Conservation (phyloP, 2,113 vertebrate species). For the Cromileptes altivelis region DNA sequence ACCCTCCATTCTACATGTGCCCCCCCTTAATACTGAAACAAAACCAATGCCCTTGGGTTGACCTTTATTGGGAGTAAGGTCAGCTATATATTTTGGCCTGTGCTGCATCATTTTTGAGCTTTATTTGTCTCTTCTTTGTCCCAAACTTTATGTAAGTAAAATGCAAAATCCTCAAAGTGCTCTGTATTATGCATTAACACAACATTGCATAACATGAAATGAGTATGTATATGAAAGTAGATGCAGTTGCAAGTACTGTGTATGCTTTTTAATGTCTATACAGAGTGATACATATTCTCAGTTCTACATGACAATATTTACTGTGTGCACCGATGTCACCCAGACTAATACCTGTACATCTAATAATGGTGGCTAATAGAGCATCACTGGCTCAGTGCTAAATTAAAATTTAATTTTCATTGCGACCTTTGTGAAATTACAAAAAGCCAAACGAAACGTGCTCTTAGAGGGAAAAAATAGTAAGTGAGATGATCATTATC, state of each 20-base stretch:
- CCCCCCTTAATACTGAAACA: too few relatives aligned
- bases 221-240: neutral
- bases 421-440: constrained; percentile 27
- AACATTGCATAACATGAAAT: neutral
- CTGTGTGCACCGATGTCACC: neutral
- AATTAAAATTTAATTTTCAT: constrained; percentile 48
- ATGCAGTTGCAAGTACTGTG: neutral
- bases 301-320: neutral
- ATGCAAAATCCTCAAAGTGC: neutral
- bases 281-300: neutral
- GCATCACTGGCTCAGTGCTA: constrained; percentile 4
- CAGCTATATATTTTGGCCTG: neutral
- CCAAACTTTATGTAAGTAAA: neutral
- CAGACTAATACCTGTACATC: constrained; percentile 19
- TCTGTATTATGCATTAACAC: neutral
- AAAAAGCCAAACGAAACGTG: constrained; percentile 47
- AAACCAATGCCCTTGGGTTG: too few relatives aligned
- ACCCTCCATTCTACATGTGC: too few relatives aligned
- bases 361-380: neutral
- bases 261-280: neutral
- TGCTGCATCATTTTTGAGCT: neutral
- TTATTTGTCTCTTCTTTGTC: neutral
- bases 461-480: constrained; percentile 46
- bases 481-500: constrained; percentile 49
- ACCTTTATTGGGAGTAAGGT: neutral